Base-by-base conservation (phyloP, 2,888 invertebrate species). In the Chloromyia formosa region DNA sequence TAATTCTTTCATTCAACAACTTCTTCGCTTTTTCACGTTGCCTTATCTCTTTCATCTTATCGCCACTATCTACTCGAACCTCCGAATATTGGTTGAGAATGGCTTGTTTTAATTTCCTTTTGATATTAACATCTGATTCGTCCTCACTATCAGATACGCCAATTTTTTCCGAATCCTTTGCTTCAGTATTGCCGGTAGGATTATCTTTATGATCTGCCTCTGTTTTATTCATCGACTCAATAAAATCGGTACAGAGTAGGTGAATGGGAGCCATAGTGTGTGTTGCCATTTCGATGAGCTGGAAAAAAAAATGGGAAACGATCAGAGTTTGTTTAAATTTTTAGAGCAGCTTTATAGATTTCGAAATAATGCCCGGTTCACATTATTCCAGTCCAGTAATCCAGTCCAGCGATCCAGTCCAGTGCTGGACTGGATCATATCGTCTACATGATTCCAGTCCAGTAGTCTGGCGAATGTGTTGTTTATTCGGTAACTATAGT, bases 181-280 rank as follows among this genome's bases (percentile, higher is more conserved):
- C 53, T n/a, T 54, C 18, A 5, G 7, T 27, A 1, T 69, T 14
- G 10, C 27, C 12, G 14, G 23, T 0, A 58, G 22, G 14, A 20
- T n/a, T n/a, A n/a, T 20, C 16, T 60, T 60, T 40, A 16, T 60
- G 60, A 1, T 73, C 61, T 22, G 23, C n/a, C 22, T 66, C 23
- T 1, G 56, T 45, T 56, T 49, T 40, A 10, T 66, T 54, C 14
- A 74, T 14, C 1, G 74, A 54, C 22, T 68, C 64, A n/a, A 74
- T 58, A 58, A 74, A 74, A 42, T 66, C 42, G 1, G 20, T 14
- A 23, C 82, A 83, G 35, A 85, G 78, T 74, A 84, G 78, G 78
- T 82, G 83, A 77, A 83, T 78, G 20, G 85, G 83, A 20, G 84
- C 83, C 85, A 85, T 85, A 40, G 84, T 83, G 77, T 85, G 84